Base-by-base conservation (phyloP, 2,113 vertebrate genomes). In the Tetraodon nigroviridis region DNA sequence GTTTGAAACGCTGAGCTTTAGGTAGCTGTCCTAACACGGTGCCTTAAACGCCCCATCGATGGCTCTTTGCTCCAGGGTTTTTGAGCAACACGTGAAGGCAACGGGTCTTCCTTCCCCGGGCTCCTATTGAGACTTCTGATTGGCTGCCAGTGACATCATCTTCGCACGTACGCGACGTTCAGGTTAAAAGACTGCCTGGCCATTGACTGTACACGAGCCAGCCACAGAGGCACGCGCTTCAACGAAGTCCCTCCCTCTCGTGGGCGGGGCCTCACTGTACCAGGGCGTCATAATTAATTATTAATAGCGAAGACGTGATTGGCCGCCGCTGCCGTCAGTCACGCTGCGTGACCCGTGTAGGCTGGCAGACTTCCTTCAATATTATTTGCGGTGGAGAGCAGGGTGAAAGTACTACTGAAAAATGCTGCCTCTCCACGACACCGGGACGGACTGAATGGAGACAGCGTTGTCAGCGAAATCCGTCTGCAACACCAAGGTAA, bases 141-240 rank as follows among this genome's bases (percentile, higher is more conserved):
- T 95, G 93, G 94, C 84, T 90, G 87, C 82, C 87, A 90, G 92
- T 95, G 94, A 97, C 94, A 93, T 97, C 94, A 94, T 95, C 92
- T 88, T 74, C 74, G 78, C 45, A 70, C 66, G 74, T 80, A 75
- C 81, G 44, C 47, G 51, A 67, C 67, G 55, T 71, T 14, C 79
- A 41, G 73, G 79, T 79, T 50, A 70, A 54, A 46, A 46, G 16
- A 16, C 14, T 7, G 24, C 32, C 32, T 37, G 32, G 8, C 32
- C 32, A 37, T 37, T 37, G 32, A 37, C 32, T 37, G 32, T 37
- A 37, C 32, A 12, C 32, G 20, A n/a, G 51, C 51, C 51, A 67
- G 45, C 58, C 65, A 49, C 63, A 65, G 63, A 75, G 40, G 58
- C 61, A 57, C 78, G 32, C 24, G 21, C 67, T 68, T 51, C 76